Conservation (phyloP, 2,888 invertebrate genomes). For the Cephus sareptanus region DNA sequence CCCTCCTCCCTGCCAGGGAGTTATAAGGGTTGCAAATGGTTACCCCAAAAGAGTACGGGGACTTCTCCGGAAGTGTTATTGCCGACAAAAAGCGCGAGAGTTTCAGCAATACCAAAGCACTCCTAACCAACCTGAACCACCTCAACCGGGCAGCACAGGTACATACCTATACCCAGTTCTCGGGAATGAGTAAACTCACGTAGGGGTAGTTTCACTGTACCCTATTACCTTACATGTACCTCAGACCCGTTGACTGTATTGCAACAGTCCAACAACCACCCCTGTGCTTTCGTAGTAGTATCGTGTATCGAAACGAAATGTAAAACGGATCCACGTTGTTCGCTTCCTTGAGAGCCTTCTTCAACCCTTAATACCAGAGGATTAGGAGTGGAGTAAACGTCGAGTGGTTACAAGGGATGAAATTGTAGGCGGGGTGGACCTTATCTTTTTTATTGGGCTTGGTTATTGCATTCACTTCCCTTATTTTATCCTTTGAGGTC, state of each 20-base stretch:
- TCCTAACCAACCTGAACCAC: background rate
- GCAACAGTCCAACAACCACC: background rate
- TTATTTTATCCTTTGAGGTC: too few species aligned
- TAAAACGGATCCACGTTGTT: background rate
- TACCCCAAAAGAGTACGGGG: background rate
- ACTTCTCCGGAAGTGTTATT: slow-evolving; percentile 15
- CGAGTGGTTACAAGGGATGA: too few species aligned
- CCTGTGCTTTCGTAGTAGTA: too few species aligned
- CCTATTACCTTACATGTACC: background rate
- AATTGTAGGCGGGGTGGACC: too few species aligned
- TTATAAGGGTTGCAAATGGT: too few species aligned
- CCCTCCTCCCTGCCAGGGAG: too few species aligned
- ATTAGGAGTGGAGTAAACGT: too few species aligned
- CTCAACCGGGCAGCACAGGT: too few species aligned
- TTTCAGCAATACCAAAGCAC: slow-evolving; percentile 17
- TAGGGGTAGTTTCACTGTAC: background rate
- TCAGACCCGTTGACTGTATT: background rate
- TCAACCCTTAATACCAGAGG: too few species aligned
- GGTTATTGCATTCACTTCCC: too few species aligned
- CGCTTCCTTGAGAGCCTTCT: background rate
- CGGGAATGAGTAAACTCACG: background rate
- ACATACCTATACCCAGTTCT: background rate
- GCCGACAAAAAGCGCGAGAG: slow-evolving; percentile 13
- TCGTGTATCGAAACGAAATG: background rate
- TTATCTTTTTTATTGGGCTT: too few species aligned